phyloP scores from a whole-genome alignment of 2,888 invertebrate species.

The Agrochola circellaris region DNA sequence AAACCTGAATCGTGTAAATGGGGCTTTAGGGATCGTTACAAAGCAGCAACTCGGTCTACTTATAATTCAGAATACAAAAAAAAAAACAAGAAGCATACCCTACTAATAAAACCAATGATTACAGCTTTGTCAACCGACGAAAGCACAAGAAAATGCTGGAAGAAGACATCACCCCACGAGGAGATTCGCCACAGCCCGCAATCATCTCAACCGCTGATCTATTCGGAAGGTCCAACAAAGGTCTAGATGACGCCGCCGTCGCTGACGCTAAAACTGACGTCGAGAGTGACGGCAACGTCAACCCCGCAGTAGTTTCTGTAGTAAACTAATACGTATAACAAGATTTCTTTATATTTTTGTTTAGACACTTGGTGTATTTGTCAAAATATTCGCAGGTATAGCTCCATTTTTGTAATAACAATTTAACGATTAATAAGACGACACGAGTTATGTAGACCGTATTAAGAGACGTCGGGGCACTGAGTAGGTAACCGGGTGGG shows the following conservation, averaged over 20 bases:
- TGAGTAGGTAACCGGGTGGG: too few species aligned
- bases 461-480: too few species aligned
- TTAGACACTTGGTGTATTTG: conserved; percentile 5
- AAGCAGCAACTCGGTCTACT: background rate
- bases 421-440: too few species aligned
- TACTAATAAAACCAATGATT: conserved; percentile 27
- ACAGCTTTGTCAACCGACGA: conserved; percentile 81
- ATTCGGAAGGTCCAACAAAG: conserved; percentile 63
- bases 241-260: conserved; percentile 51
- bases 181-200: conserved; percentile 76
- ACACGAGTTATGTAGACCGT: too few species aligned
- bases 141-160: conserved; percentile 85
- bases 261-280: background rate
- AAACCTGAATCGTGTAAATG: background rate
- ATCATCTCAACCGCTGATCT: conserved; percentile 85
- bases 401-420: too few species aligned
- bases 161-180: conserved; percentile 78
- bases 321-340: conserved; percentile 58
- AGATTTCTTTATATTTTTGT: conserved; percentile 29
- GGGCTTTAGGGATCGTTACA: background rate
- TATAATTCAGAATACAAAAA: conserved; percentile 58
- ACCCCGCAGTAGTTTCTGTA: conserved; percentile 36
- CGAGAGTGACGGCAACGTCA: conserved; percentile 25
- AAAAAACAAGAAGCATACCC: background rate
- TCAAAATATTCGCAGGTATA: conserved; percentile 8